Evolutionary conservation across 2,113 vertebrate species (phyloP).

Genomic region (Cranoglanis bouderius): DNA sequence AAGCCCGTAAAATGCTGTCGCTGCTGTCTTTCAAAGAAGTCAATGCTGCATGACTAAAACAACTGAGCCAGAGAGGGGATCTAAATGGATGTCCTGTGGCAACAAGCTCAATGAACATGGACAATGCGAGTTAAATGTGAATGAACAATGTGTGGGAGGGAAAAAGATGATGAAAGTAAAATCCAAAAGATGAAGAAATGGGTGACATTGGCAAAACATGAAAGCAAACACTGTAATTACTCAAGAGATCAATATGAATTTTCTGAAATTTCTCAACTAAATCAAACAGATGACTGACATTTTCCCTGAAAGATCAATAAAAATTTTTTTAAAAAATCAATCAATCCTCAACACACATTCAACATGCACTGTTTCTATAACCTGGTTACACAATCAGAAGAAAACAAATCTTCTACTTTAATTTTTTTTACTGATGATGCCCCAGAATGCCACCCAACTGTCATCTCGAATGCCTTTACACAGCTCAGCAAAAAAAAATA

Average conservation of each 20-base stretch:
- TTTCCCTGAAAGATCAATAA: neutral
- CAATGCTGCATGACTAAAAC: conserved; percentile 6
- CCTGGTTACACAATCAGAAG: neutral
- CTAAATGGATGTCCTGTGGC: conserved; percentile 29
- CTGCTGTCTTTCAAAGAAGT: neutral
- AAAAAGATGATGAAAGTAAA: neutral
- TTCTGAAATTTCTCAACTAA: neutral
- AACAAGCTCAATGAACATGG: neutral
- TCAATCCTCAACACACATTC: neutral
- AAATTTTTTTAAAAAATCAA: neutral
- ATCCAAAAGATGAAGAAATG: neutral
- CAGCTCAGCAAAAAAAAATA: neutral
- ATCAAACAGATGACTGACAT: neutral
- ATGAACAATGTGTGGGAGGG: neutral
- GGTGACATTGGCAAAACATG: neutral
- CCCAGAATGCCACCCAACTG: neutral
- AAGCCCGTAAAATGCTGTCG: neutral
- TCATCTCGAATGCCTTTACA: neutral
- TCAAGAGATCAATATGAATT: neutral
- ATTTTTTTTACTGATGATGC: neutral
- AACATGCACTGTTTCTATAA: neutral
- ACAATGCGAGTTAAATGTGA: neutral
- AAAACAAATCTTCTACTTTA: neutral
- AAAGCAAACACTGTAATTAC: neutral
- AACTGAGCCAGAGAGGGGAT: conserved; percentile 25